These are phyloP conservation scores for Scaptomyza polygonia DNA, from an alignment of 2,888 invertebrate genomes.

Conservation along the genomic window DNA sequence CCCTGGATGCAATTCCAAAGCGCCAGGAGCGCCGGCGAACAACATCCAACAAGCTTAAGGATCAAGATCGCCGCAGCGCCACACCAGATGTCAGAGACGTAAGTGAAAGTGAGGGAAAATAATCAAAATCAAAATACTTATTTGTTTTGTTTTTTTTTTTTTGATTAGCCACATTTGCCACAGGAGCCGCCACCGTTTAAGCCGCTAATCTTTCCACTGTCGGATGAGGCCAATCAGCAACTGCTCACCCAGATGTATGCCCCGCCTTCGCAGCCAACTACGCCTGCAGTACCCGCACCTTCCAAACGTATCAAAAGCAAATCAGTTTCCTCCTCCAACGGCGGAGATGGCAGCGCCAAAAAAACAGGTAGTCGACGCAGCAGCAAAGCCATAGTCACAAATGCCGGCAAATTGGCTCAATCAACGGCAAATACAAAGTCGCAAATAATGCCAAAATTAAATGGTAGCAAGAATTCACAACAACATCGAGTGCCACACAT, in stretches of 20 bases:
- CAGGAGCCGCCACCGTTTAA: slow-evolving; percentile 89
- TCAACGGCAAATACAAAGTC: slow-evolving; percentile 7
- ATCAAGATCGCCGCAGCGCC: slow-evolving; percentile 84
- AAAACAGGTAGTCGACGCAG: slow-evolving; percentile 54
- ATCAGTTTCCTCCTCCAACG: slow-evolving; percentile 67
- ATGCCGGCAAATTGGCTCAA: slow-evolving; percentile 28
- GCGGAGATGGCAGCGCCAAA: slow-evolving; percentile 45
- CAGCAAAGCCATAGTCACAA: slow-evolving; percentile 60
- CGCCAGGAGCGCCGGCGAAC: slow-evolving; percentile 83
- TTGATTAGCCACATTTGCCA: slow-evolving; percentile 84
- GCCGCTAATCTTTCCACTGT: slow-evolving; percentile 90
- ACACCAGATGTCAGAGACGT: slow-evolving; percentile 85
- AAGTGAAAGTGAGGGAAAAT: slow-evolving; percentile 11
- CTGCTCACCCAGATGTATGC: slow-evolving; percentile 85
- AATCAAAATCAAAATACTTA: not conserved
- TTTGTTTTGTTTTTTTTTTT: not conserved
- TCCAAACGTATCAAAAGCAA: slow-evolving; percentile 67
- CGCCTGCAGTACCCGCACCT: not conserved
- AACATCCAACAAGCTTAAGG: slow-evolving; percentile 80
- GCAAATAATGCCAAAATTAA: slow-evolving; percentile 4
- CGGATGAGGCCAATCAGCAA: slow-evolving; percentile 88
- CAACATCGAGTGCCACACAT: slow-evolving; percentile 13
- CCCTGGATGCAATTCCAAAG: slow-evolving; percentile 74
- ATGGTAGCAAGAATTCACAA: slow-evolving; percentile 27
- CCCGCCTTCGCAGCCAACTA: slow-evolving; percentile 32